Evolutionary conservation across 2,888 invertebrate genomes (phyloP).

Genomic region (Rhamnusium bicolor): DNA sequence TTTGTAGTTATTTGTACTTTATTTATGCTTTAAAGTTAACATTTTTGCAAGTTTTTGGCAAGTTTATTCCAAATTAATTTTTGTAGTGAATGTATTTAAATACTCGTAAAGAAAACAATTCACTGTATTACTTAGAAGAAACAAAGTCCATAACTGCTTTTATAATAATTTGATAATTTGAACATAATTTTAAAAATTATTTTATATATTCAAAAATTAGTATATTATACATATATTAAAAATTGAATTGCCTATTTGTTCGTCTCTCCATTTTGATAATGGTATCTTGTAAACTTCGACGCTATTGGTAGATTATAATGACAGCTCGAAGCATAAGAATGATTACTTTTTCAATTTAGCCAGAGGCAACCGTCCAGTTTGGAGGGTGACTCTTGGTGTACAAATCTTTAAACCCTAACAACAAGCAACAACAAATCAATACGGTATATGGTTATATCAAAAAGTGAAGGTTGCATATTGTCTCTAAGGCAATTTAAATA

Average conservation of each 20-base stretch:
- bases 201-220: no score
- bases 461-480: slow-evolving; percentile 19
- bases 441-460: slow-evolving; percentile 25
- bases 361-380: slow-evolving; percentile 48
- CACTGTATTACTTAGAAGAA: no score
- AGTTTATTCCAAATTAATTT: no score
- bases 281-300: slow-evolving; percentile 27
- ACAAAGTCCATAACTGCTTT: no score
- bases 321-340: slow-evolving; percentile 57
- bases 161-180: no score
- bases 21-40: no score
- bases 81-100: no score
- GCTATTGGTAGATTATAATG: slow-evolving; percentile 45
- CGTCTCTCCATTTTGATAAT: slow-evolving; percentile 34
- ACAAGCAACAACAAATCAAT: slow-evolving; percentile 34
- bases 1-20: no score
- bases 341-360: slow-evolving; percentile 55
- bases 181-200: no score
- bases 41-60: no score
- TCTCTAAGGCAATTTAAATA: slow-evolving; percentile 34
- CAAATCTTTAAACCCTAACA: slow-evolving; percentile 16
- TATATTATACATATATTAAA: no score
- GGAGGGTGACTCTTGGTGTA: slow-evolving; percentile 40
- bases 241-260: slow-evolving; percentile 29
- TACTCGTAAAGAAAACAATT: no score